Conservation (phyloP, 2,113 vertebrate species). For the Notarius quadriscutis region DNA sequence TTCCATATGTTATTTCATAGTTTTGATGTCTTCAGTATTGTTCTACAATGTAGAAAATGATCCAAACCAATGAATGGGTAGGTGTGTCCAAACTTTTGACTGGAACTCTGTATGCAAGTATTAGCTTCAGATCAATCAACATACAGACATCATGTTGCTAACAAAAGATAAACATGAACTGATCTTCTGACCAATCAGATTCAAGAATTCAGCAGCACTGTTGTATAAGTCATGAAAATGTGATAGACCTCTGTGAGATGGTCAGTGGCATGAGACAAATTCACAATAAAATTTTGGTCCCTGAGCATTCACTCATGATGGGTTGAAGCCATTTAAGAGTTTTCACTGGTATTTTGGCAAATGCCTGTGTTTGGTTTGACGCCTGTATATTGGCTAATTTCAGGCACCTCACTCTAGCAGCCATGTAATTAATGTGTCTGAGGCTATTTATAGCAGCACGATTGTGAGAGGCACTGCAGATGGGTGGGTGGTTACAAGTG, state of each 20-base stretch:
- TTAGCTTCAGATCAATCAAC: no score
- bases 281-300: not conserved
- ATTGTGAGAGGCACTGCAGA: constrained; percentile 24
- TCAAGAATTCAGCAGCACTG: not conserved
- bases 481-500: constrained; percentile 21
- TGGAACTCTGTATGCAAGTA: no score
- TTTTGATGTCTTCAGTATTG: no score
- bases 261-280: not conserved
- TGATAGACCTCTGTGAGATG: not conserved
- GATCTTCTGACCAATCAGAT: not conserved
- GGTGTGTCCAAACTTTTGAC: no score
- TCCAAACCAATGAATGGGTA: no score
- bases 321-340: constrained; percentile 30
- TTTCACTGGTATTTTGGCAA: constrained; percentile 34
- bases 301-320: not conserved
- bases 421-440: constrained; percentile 65
- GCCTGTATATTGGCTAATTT: constrained; percentile 59
- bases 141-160: no score
- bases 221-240: not conserved
- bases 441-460: constrained; percentile 65
- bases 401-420: constrained; percentile 59
- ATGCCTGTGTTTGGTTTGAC: constrained; percentile 40
- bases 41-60: no score
- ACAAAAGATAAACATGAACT: no score
- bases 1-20: no score